Percentiles rank a stretch among this genome's conserved stretches.
These are phyloP conservation scores for Drosophila virilis DNA, from an alignment of 1,140 invertebrate species.

Conservation along the genomic window DNA sequence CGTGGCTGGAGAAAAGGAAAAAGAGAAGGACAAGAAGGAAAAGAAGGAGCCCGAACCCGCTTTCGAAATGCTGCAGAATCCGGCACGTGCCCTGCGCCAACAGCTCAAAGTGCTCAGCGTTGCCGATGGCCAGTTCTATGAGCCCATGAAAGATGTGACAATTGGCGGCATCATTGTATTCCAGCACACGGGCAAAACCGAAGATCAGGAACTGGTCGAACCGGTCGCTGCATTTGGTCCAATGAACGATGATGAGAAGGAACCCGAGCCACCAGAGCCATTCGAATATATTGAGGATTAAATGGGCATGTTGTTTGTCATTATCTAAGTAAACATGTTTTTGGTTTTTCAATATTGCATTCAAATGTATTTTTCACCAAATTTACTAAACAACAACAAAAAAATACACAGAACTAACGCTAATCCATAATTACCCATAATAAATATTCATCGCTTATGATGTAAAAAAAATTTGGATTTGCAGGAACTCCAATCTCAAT, in stretches of 20 bases:
- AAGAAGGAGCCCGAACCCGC: constrained; percentile 94
- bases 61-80: constrained; percentile 97
- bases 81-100: constrained; percentile 96
- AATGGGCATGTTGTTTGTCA: constrained; percentile 83
- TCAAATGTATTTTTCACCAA: constrained; percentile 56
- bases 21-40: constrained; percentile 86
- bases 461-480: constrained; percentile 43
- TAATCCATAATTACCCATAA: constrained; percentile 61
- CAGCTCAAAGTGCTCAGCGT: constrained; percentile 95
- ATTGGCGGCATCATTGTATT: constrained; percentile 99
- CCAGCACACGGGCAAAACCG: constrained; percentile 90
- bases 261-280: constrained; percentile 98
- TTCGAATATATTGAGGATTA: constrained; percentile 97
- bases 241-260: constrained; percentile 95
- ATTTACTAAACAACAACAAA: constrained; percentile 46
- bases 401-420: constrained; percentile 49
- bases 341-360: constrained; percentile 58
- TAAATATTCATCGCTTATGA: constrained; percentile 69
- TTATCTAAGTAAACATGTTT: constrained; percentile 68
- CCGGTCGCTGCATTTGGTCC: constrained; percentile 97
- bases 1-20: constrained; percentile 57
- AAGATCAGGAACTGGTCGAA: constrained; percentile 94
- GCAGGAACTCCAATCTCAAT: too few relatives aligned
- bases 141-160: constrained; percentile 94
- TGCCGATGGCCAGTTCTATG: constrained; percentile 92